Evolutionary conservation across 2,113 vertebrate genomes (phyloP).

Genomic region (Microcebus jonahi): DNA sequence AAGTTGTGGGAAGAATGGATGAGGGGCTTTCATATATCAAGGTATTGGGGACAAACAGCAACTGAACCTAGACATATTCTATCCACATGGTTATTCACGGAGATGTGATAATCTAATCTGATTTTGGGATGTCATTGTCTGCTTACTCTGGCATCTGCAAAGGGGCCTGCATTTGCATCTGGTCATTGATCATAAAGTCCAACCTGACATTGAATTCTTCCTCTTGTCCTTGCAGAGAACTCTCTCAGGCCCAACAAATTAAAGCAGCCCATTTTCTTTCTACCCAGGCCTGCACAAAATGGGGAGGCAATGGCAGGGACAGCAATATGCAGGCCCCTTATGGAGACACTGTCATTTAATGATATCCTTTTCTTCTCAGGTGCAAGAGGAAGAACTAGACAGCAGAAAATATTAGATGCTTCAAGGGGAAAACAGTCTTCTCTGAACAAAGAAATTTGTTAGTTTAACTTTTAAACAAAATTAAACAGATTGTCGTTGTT

Average conservation of each 20-base stretch:
- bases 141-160: neutral
- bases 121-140: neutral
- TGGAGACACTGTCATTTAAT: neutral
- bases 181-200: neutral
- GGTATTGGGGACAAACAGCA: neutral
- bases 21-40: neutral
- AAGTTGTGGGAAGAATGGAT: neutral
- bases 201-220: neutral
- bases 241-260: neutral
- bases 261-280: neutral
- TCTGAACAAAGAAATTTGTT: neutral
- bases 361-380: neutral
- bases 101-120: neutral
- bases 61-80: neutral
- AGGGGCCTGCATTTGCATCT: neutral
- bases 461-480: slow-evolving; percentile 7
- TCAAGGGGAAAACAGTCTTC: neutral
- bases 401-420: neutral
- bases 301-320: fast-evolving
- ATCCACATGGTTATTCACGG: neutral
- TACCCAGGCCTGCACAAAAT: neutral
- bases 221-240: neutral
- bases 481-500: neutral
- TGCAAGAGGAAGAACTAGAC: neutral
- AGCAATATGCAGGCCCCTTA: neutral